A percentile compares a stretch with the other conserved stretches of the same genome.
Conservation (phyloP, 2,797 vertebrate species). For the Todus mexicanus region DNA sequence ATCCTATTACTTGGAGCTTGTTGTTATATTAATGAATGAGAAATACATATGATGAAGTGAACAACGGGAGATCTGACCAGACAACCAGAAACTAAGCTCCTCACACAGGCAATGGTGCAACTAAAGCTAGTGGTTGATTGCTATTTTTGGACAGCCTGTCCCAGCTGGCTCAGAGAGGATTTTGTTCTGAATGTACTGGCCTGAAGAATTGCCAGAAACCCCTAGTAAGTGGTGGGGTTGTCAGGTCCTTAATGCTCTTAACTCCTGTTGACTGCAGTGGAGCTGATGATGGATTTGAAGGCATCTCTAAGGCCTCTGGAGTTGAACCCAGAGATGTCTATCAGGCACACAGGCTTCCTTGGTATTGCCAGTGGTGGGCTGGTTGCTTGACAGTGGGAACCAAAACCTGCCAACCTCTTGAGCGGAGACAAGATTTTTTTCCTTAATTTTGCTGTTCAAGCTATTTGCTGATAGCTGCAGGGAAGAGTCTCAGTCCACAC, state of each 20-base stretch:
- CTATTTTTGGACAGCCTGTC: conserved; percentile 44
- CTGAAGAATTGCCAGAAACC: conserved; percentile 42
- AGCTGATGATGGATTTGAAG: neutral
- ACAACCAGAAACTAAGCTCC: conserved; percentile 7
- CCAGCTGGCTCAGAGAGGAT: conserved; percentile 27
- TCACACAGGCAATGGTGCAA: conserved; percentile 13
- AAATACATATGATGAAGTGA: conserved; percentile 18
- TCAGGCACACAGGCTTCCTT: neutral
- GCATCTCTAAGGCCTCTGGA: neutral
- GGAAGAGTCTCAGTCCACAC: neutral
- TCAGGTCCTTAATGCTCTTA: neutral
- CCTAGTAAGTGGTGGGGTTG: conserved; percentile 3
- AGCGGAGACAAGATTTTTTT: neutral
- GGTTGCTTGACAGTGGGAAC: neutral
- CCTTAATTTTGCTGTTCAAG: neutral
- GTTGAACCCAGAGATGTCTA: neutral
- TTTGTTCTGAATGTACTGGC: conserved; percentile 29
- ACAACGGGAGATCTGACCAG: neutral
- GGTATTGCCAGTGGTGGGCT: neutral
- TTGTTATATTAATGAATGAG: conserved; percentile 51
- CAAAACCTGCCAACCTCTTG: neutral
- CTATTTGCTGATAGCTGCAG: neutral
- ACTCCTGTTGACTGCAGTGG: neutral
- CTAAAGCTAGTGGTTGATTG: conserved; percentile 7
- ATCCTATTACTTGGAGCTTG: conserved; percentile 25